Evolutionary conservation across 2,888 invertebrate genomes (phyloP).

Genomic region (Xestia ashworthii): DNA sequence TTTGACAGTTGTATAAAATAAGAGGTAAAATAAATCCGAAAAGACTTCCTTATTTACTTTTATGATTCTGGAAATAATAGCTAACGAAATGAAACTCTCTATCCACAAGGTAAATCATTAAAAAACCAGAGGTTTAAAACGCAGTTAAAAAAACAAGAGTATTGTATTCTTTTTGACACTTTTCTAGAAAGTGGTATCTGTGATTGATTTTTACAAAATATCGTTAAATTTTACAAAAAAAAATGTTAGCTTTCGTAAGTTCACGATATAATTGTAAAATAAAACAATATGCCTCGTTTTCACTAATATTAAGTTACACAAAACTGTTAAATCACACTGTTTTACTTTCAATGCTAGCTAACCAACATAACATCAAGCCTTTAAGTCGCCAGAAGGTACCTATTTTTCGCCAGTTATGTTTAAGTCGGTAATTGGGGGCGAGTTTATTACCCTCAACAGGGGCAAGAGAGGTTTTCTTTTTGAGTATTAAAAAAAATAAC

Average conservation of each 20-base stretch:
- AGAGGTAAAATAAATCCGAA: not conserved
- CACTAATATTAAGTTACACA: not conserved
- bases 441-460: not conserved
- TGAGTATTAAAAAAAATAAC: too few relatives aligned
- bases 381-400: too few relatives aligned
- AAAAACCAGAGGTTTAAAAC: conserved; percentile 19
- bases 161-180: conserved; percentile 47
- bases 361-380: not conserved
- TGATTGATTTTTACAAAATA: conserved; percentile 9
- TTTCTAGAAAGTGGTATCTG: conserved; percentile 16
- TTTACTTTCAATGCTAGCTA: too few relatives aligned
- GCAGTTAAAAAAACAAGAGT: conserved; percentile 17
- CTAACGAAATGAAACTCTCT: not conserved
- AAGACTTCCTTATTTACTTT: conserved; percentile 2
- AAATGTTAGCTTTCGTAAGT: not conserved
- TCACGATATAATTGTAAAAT: not conserved
- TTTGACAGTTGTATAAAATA: not conserved
- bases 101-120: not conserved
- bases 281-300: not conserved
- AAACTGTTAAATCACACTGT: not conserved
- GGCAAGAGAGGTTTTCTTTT: not conserved
- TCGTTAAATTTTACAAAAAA: not conserved
- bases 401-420: too few relatives aligned
- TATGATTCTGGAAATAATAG: not conserved
- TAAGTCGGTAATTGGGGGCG: too few relatives aligned